phyloP scores from a whole-genome alignment of 2,797 vertebrate genomes.

The Neosilurus hyrtlii region DNA sequence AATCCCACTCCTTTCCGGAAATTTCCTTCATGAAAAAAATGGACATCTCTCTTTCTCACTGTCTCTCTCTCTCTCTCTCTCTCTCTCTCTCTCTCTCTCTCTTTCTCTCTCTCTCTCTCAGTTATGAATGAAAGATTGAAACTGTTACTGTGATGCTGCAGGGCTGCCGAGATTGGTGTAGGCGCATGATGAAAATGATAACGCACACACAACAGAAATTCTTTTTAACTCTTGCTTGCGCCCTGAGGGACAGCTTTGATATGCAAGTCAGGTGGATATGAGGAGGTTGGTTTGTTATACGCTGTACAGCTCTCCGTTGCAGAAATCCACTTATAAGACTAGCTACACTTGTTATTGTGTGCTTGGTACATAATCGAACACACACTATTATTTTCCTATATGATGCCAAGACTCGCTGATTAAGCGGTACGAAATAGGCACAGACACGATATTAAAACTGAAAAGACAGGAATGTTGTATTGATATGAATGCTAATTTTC shows the following conservation, averaged over 20 bases:
- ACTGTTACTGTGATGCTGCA: constrained; percentile 38
- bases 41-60: neutral
- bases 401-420: neutral
- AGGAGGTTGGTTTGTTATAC: neutral
- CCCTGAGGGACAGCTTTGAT: constrained; percentile 17
- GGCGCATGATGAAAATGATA: constrained; percentile 30
- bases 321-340: neutral
- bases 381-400: neutral
- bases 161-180: constrained; percentile 28
- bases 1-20: constrained; percentile 18
- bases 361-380: neutral
- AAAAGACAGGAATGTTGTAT: neutral
- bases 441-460: neutral
- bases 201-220: constrained; percentile 9
- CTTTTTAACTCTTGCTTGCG: constrained; percentile 25
- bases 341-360: constrained; percentile 1
- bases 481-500: constrained; percentile 10
- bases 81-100: neutral
- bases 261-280: constrained; percentile 21
- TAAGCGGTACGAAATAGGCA: neutral
- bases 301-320: neutral
- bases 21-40: constrained; percentile 37
- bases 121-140: constrained; percentile 45
- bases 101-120: neutral
- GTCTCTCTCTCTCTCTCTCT: neutral